Conservation (phyloP, 2,797 vertebrate genomes). For the Graptemys geographica region DNA sequence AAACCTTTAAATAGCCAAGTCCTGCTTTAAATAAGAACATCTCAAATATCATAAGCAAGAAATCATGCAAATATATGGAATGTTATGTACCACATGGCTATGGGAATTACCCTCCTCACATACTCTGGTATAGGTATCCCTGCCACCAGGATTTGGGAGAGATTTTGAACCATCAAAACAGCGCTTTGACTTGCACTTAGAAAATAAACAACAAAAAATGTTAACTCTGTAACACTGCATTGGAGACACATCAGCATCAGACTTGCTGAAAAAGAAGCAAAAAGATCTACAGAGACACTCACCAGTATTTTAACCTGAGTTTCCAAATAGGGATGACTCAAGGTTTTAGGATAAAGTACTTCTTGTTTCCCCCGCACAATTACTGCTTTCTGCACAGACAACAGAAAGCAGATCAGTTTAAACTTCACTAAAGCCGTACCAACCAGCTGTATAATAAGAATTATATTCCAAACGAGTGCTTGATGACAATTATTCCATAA, state of each 20-base stretch:
- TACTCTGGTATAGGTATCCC: neutral
- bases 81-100: accelerated
- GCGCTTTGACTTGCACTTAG: neutral
- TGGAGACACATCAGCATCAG: neutral
- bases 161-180: neutral
- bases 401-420: accelerated
- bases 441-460: neutral
- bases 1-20: constrained; percentile 21
- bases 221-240: neutral
- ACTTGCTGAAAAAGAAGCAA: neutral
- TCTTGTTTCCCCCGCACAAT: accelerated
- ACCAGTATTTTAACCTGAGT: neutral
- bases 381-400: accelerated
- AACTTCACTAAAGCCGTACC: neutral
- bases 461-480: neutral
- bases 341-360: neutral
- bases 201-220: neutral
- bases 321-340: neutral
- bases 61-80: neutral
- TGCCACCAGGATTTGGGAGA: neutral
- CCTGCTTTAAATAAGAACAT: neutral
- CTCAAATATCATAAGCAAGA: neutral
- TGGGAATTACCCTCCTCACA: neutral
- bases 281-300: neutral
- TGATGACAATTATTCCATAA: neutral